Percentiles rank a stretch among this genome's conserved stretches.
Evolutionary conservation across 2,888 invertebrate genomes (phyloP).

Genomic region (Cryptus viduatorius): DNA sequence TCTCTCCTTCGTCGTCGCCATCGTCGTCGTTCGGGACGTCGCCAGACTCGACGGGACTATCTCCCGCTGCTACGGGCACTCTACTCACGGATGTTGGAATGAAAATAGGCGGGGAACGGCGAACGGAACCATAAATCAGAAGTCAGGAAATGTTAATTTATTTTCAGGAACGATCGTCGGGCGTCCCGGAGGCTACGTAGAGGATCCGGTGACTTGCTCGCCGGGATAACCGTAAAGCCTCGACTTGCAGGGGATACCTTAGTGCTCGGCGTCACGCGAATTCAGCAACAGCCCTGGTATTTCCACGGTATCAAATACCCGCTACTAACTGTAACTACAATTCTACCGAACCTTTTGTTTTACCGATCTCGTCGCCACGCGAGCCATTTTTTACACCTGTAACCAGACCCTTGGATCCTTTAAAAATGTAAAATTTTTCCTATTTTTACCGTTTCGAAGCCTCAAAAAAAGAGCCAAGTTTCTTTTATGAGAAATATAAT

Average conservation of each 20-base stretch:
- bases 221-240: conserved; percentile 63
- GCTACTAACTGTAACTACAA: neutral
- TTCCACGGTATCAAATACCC: neutral
- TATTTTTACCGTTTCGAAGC: neutral
- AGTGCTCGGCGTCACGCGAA: conserved; percentile 62
- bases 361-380: neutral
- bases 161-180: conserved; percentile 67
- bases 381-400: neutral
- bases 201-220: conserved; percentile 46
- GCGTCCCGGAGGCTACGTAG: conserved; percentile 32
- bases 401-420: neutral
- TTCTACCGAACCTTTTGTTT: conserved; percentile 13
- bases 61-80: conserved; percentile 9
- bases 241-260: conserved; percentile 43
- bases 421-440: neutral
- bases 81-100: conserved; percentile 62
- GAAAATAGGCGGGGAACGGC: conserved; percentile 63
- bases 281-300: conserved; percentile 27
- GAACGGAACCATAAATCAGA: conserved; percentile 67
- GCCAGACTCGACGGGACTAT: conserved; percentile 26
- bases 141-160: conserved; percentile 68
- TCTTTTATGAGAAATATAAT: no score
- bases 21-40: conserved; percentile 7
- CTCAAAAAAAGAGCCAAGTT: neutral
- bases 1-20: neutral